phyloP scores from a whole-genome alignment of 1,140 invertebrate species.

The Euura saliciscinereae region DNA sequence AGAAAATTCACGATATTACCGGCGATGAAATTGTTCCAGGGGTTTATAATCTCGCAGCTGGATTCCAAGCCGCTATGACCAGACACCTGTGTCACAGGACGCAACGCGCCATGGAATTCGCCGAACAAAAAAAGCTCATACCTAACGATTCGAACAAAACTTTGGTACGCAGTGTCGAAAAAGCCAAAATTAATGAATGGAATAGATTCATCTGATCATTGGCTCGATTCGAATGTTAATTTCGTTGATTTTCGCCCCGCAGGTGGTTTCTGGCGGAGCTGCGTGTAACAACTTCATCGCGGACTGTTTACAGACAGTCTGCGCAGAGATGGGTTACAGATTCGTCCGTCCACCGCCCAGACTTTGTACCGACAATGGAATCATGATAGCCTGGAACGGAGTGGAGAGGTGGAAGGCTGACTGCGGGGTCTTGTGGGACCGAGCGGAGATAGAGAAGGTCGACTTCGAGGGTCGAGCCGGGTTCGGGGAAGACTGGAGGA shows the following conservation, averaged over 20 bases:
- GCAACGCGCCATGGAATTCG: slow-evolving; percentile 82
- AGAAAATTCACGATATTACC: slow-evolving; percentile 64
- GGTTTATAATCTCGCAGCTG: slow-evolving; percentile 86
- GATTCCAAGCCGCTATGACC: slow-evolving; percentile 76
- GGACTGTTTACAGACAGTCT: slow-evolving; percentile 70
- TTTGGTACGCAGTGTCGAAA: slow-evolving; percentile 59
- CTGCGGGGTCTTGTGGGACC: slow-evolving; percentile 56
- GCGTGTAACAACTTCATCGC: slow-evolving; percentile 90
- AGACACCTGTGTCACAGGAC: slow-evolving; percentile 82
- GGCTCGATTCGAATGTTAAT: too few species aligned
- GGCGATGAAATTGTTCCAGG: slow-evolving; percentile 77
- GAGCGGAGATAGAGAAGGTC: slow-evolving; percentile 58
- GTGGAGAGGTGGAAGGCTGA: slow-evolving; percentile 72
- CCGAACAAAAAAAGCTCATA: slow-evolving; percentile 67
- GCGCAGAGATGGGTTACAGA: slow-evolving; percentile 68
- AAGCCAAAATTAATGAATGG: background rate
- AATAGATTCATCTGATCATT: too few species aligned
- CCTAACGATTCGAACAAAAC: slow-evolving; percentile 58
- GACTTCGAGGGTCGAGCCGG: slow-evolving; percentile 56
- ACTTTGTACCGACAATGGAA: slow-evolving; percentile 96
- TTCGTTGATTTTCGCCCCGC: slow-evolving; percentile 27
- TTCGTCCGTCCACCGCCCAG: slow-evolving; percentile 79
- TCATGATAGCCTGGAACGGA: slow-evolving; percentile 99
- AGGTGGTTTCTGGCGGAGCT: slow-evolving; percentile 94
- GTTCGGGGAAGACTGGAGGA: slow-evolving; percentile 64